Base-by-base conservation (phyloP, 2,888 invertebrate genomes). In the Pristionchus arcanus region DNA sequence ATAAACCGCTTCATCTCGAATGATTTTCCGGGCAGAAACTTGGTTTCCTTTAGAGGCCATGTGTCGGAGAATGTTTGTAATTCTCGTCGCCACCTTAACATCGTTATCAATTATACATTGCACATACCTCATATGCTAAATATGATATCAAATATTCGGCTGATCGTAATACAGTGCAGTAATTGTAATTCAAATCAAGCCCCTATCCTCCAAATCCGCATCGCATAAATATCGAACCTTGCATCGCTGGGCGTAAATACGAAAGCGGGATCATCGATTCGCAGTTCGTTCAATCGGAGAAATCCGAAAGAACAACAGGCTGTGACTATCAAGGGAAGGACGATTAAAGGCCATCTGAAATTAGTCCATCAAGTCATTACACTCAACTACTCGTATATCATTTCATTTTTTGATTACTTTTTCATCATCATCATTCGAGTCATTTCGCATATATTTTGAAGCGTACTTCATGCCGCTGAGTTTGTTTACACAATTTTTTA, bases 171-270 rank as follows among this genome's bases (percentile, higher is more conserved):
- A 13, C 42, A 49, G 42, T 49, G 9, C 42, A 49, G 9, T 49
- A 49, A 71, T 71, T 71, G n/a, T n/a, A 68, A 71, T 71, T 71
- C 11, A 19, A 19, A 13, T 5, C 71, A 16, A 34, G 4, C 21
- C 34, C 28, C 16, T 3, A 16, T 34, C 21, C 42, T 49, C 42
- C 13, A 49, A 53, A 11, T 77, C 71, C 31, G 49, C 21, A 28
- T 2, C 53, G n/a, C 21, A 53, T 53, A 81, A 49, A 37, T 42
- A 77, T 53, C 37, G 74, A 28, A 94, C 94, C 94, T 92, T 21
- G 94, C 93, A 90, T 94, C 94, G 83, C 91, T 92, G 0, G 94
- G 94, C 37, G 94, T 94, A 90, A 94, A 94, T 25, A 95, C 94
- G 89, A 93, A 94, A 2, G 94, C 92, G 16, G 95, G 95, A 90